Evolutionary conservation across 2,113 vertebrate species (phyloP), one percentile per base, ranked within the genome.

Genomic region (Rhinolophus ferrumequinum): DNA sequence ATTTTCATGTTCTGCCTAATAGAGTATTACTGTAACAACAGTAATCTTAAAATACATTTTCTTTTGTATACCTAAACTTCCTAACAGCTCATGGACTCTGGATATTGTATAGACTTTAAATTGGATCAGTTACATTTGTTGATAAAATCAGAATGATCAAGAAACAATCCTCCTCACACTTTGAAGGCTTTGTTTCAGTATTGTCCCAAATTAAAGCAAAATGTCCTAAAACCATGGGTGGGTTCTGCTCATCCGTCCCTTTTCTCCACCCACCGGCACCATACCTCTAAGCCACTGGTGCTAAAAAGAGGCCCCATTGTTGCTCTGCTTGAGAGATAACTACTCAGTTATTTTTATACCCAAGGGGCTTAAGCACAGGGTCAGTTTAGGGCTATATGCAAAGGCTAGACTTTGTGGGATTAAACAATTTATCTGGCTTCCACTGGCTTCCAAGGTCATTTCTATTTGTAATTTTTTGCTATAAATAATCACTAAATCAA

Each of bases 401-500:
- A 44, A 90, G 35, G 13, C 10, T 77, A 79, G 33, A 44, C 26
- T 82, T 90, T 79, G 30, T 44, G 12, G 50, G 77, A 96, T n/a
- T 8, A 96, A 88, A 28, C 54, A 19, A 28, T 30, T 88, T 94
- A 52, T 79, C 28, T 82, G 38, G 16, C 28, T 90, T 88, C 47
- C 79, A 2, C 26, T 88, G 50, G 77, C 50, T 50, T 90, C 18
- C 18, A 69, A 26, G 62, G 30, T 44, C 88, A 72, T 94, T 92
- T 80, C 58, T 28, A 22, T 82, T 93, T 75, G 30, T 60, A 52
- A 30, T 64, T 73, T 80, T 54, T 70, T 77, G 12, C 67, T 88
- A 69, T 95, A 96, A 90, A 95, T 85, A 95, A 73, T 47, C 22
- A 77, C 35, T 64, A 66, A 86, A 76, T 96, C 88, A 88, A 47